These are phyloP conservation scores for Phainopepla nitens DNA, from an alignment of 2,113 vertebrate species.

Conservation along the genomic window DNA sequence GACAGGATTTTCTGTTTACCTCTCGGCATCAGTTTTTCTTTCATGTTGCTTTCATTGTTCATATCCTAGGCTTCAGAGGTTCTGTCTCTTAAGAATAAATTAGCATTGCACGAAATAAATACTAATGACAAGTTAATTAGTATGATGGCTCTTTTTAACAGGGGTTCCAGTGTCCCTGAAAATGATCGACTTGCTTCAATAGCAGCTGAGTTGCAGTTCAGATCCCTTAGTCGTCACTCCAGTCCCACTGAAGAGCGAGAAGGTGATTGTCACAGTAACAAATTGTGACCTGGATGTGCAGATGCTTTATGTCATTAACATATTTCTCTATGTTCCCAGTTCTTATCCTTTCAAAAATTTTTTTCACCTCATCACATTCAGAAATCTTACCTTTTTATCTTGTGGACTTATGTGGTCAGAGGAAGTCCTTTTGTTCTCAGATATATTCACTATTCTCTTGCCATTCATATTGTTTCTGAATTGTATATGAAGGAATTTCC, in stretches of 20 bases:
- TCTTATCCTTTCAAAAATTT: background rate
- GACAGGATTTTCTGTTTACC: background rate
- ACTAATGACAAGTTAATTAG: background rate
- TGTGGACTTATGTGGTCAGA: background rate
- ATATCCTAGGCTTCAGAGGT: background rate
- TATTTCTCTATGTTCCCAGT: background rate
- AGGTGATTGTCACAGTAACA: conserved; percentile 71
- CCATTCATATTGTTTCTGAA: background rate
- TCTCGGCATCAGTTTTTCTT: background rate
- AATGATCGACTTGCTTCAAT: conserved; percentile 92
- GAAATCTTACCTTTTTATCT: background rate
- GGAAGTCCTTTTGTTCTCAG: background rate
- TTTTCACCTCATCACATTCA: background rate
- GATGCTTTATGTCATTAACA: background rate
- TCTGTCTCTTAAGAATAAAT: background rate
- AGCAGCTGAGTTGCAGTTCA: conserved; percentile 90
- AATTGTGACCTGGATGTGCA: background rate
- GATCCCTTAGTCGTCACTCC: conserved; percentile 95
- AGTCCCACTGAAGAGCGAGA: conserved; percentile 96
- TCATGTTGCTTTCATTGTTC: background rate
- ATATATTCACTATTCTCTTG: background rate
- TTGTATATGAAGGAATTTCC: background rate
- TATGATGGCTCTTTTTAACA: conserved; percentile 58
- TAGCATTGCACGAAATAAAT: background rate
- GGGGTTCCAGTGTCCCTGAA: conserved; percentile 90